These are phyloP conservation scores for Drosophila limbata DNA, from an alignment of 2,888 invertebrate species.

Conservation along the genomic window DNA sequence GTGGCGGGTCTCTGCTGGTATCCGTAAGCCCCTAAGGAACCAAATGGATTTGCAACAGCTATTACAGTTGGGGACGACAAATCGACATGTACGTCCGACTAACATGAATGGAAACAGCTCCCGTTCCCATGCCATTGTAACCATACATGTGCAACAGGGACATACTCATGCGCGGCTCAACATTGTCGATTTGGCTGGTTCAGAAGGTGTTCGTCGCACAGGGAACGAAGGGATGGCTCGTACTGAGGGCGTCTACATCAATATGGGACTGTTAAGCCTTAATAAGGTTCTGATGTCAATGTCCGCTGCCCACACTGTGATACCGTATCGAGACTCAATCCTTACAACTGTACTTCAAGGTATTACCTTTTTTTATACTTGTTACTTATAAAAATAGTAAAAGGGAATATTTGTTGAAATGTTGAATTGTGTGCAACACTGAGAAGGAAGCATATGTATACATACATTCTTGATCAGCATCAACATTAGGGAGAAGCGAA, in stretches of 20 bases:
- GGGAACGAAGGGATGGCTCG: not conserved
- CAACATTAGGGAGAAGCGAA: too few species aligned
- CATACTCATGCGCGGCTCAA: not conserved
- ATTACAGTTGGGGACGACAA: not conserved
- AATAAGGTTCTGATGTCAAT: not conserved
- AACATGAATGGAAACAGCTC: not conserved
- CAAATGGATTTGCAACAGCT: not conserved
- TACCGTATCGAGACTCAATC: not conserved
- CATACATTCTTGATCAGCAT: too few species aligned
- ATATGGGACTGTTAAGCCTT: not conserved
- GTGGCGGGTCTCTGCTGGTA: not conserved
- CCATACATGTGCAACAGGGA: not conserved
- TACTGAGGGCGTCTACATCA: not conserved
- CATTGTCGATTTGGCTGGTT: constrained; percentile 2
- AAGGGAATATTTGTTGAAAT: too few species aligned
- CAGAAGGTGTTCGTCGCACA: not conserved
- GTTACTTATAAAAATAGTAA: too few species aligned
- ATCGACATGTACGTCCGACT: not conserved
- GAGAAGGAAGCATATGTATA: too few species aligned
- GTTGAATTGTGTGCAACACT: too few species aligned
- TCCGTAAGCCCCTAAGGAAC: not conserved
- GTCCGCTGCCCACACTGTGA: not conserved
- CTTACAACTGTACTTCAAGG: constrained; percentile 2
- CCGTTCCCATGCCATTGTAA: not conserved
- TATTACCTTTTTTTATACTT: not conserved